Conservation (phyloP, 2,797 vertebrate genomes). For the Rhinogobio ventralis region DNA sequence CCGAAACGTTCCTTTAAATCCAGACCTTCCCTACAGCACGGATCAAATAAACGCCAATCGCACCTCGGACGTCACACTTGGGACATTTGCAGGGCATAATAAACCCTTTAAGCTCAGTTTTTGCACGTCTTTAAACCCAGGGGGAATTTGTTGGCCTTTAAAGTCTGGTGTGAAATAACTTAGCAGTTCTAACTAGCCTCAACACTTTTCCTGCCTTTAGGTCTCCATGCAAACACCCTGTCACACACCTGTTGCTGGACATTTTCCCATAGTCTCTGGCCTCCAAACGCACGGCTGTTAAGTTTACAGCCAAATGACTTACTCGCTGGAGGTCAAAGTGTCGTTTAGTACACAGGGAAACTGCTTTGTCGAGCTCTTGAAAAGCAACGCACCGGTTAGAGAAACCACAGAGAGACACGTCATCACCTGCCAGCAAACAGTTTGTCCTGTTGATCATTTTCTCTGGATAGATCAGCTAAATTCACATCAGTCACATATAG, state of each 20-base stretch:
- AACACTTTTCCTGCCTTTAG: background rate
- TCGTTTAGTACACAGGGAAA: background rate
- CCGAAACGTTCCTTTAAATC: background rate
- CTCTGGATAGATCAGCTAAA: background rate
- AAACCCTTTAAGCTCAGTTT: conserved; percentile 72
- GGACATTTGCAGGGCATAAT: conserved; percentile 61
- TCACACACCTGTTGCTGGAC: conserved; percentile 6
- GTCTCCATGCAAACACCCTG: background rate
- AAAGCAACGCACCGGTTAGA: background rate
- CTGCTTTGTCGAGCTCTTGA: background rate
- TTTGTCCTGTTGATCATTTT: background rate
- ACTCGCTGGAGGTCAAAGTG: conserved; percentile 17
- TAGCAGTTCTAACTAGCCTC: background rate
- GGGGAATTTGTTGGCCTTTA: conserved; percentile 51
- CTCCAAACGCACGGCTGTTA: background rate
- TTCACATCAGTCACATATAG: background rate
- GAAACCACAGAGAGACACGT: background rate
- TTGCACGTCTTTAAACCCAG: conserved; percentile 69
- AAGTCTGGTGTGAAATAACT: conserved; percentile 35
- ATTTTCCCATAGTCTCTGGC: background rate
- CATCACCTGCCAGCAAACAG: background rate
- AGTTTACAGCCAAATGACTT: conserved; percentile 1
- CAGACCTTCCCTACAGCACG: background rate
- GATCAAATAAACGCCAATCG: background rate
- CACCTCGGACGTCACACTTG: conserved; percentile 70